Percentiles rank a stretch among this genome's conserved stretches.
These are phyloP conservation scores for Peromyscus aztecus DNA, from an alignment of 2,797 vertebrate genomes.

Conservation along the genomic window DNA sequence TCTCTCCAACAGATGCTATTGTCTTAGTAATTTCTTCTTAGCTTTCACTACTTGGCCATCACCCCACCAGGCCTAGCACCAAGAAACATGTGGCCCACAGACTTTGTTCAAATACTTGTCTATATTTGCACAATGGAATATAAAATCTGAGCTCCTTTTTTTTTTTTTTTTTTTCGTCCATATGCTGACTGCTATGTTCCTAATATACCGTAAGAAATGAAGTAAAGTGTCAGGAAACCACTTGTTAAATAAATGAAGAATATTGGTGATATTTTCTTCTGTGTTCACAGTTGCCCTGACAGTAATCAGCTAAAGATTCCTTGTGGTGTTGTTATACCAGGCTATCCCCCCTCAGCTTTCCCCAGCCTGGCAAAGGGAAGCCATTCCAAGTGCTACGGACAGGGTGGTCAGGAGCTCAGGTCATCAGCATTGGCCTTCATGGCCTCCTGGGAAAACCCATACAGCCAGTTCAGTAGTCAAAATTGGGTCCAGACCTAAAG, in stretches of 20 bases:
- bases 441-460: neutral
- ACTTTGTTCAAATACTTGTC: neutral
- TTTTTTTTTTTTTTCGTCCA: neutral
- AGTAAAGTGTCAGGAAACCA: neutral
- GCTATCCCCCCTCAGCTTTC: rapidly evolving
- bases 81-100: no score
- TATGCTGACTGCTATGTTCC: neutral
- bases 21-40: neutral
- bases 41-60: neutral
- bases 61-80: neutral
- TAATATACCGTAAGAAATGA: neutral
- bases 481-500: neutral
- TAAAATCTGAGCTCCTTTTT: neutral
- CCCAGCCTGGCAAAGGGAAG: neutral
- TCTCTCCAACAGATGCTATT: neutral
- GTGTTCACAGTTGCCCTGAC: no score
- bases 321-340: neutral
- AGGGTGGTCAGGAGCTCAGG: rapidly evolving
- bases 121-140: neutral
- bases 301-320: neutral
- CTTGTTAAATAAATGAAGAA: neutral
- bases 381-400: rapidly evolving
- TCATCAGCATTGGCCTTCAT: rapidly evolving
- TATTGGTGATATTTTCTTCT: neutral
- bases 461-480: neutral